Evolutionary conservation across 2,113 vertebrate species (phyloP), one percentile per base, ranked within the genome.

Genomic region (Ciconia maguari): DNA sequence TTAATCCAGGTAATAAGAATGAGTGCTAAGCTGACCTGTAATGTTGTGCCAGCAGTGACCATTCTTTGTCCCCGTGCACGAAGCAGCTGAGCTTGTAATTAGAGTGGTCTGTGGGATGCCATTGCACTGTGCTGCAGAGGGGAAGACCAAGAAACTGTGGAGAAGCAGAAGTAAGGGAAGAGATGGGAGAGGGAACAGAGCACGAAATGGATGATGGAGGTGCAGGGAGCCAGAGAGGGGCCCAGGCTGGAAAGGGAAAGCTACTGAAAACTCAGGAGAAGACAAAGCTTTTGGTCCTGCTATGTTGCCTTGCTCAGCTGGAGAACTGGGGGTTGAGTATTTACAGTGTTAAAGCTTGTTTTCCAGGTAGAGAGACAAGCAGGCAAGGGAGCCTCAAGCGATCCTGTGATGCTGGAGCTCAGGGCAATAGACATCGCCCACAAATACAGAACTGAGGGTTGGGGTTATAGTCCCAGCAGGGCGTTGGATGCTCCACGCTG

Each of bases 11-110:
- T 65, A 77, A 64, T 34, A 34, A 11, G 46, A 44, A 61, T 68
- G 62, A 82, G 60, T 24, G 32, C 58, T 83, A 55, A 70, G 4
- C 21, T 52, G 68, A 51, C 29, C 62, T 77, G 71, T 44, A 69
- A 32, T 5, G 1, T 20, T 49, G 51, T 83, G 57, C 70, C 57
- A 65, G 90, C 36, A 69, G 36, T 32, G 70, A 68, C 70, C 42
- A 30, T 29, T 36, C 85, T 49, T 62, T 0, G 3, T 82, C 13
- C 10, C 25, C 1, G 0, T 17, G 24, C 60, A 64, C 1, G 0
- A 89, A 30, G n/a, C 42, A 79, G 71, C 36, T 12, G 10, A 83
- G 69, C 38, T 17, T 6, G 51, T 38, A 62, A 34, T 55, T 57
- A 48, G 18, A 34, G 27, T 12, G 11, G 70, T 66, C 44, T 87